A percentile compares a stretch with the other conserved stretches of the same genome.
These are phyloP conservation scores for Bombus sylvicola DNA, from an alignment of 1,140 invertebrate genomes.

Conservation along the genomic window DNA sequence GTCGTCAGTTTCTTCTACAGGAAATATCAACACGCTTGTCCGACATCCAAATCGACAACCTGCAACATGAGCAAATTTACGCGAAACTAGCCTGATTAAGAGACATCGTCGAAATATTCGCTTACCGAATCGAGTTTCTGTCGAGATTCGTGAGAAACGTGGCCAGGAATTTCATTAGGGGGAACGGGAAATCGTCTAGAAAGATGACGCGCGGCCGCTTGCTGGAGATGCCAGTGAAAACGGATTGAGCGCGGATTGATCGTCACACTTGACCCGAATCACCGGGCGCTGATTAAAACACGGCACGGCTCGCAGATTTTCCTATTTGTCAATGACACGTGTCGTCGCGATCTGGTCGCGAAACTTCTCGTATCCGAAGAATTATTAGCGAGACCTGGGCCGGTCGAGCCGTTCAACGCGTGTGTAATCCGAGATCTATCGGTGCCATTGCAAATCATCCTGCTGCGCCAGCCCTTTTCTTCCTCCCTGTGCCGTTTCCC, in stretches of 20 bases:
- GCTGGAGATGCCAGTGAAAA: constrained; percentile 35
- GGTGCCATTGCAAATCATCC: constrained; percentile 30
- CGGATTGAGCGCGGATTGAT: constrained; percentile 59
- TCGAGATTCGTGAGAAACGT: not conserved
- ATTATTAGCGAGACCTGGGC: constrained; percentile 12
- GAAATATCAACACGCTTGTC: not conserved
- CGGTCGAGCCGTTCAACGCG: not conserved
- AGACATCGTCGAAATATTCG: not conserved
- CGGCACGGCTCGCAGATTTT: constrained; percentile 48
- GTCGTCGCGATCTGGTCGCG: constrained; percentile 38
- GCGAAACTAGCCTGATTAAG: too few relatives aligned
- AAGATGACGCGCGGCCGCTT: constrained; percentile 8
- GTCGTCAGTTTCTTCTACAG: not conserved
- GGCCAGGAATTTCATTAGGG: constrained; percentile 36
- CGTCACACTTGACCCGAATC: constrained; percentile 61
- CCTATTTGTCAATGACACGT: constrained; percentile 64
- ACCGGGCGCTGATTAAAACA: constrained; percentile 50
- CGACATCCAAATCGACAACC: not conserved
- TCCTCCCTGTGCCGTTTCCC: too few relatives aligned
- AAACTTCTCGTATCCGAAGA: not conserved
- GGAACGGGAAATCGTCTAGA: not conserved
- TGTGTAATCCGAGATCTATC: constrained; percentile 22
- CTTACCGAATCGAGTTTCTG: not conserved
- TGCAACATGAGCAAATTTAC: not conserved
- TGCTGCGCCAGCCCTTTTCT: not conserved